A percentile compares a stretch with the other conserved stretches of the same genome.
Conservation (phyloP, 2,888 invertebrate genomes). For the Coleophora flavipennella region DNA sequence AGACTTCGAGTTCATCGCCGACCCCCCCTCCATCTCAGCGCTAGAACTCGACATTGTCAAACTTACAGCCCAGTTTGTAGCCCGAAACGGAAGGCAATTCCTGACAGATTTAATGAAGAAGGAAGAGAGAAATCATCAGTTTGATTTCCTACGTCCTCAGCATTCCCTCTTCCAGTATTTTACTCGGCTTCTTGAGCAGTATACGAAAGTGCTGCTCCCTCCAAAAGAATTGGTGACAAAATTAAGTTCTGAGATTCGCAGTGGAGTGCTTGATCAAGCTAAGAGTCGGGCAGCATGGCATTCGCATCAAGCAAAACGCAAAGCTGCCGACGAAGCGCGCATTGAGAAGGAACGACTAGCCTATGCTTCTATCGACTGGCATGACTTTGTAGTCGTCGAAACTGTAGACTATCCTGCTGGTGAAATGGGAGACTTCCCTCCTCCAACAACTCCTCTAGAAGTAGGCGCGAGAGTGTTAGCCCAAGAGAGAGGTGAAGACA, state of each 20-base stretch:
- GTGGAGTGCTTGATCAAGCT: slow-evolving; percentile 85
- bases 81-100: slow-evolving; percentile 97
- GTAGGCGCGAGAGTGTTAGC: slow-evolving; percentile 95
- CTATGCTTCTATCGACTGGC: slow-evolving; percentile 99
- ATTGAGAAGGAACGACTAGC: slow-evolving; percentile 94
- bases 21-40: slow-evolving; percentile 98
- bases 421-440: slow-evolving; percentile 96
- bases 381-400: slow-evolving; percentile 99
- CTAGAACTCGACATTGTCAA: slow-evolving; percentile 98
- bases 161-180: slow-evolving; percentile 99
- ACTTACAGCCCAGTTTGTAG: slow-evolving; percentile 98
- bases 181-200: slow-evolving; percentile 97
- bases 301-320: slow-evolving; percentile 93
- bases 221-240: slow-evolving; percentile 90
- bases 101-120: slow-evolving; percentile 98
- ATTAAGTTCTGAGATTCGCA: slow-evolving; percentile 83
- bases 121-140: slow-evolving; percentile 98
- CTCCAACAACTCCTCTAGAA: slow-evolving; percentile 97
- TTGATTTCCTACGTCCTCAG: slow-evolving; percentile 98
- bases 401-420: slow-evolving; percentile 99
- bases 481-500: slow-evolving; percentile 82
- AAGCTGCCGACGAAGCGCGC: slow-evolving; percentile 94
- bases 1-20: slow-evolving; percentile 95
- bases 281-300: slow-evolving; percentile 98
- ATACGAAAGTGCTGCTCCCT: slow-evolving; percentile 97